Conservation (phyloP, 2,888 invertebrate genomes). For the Pyrgus malvae region DNA sequence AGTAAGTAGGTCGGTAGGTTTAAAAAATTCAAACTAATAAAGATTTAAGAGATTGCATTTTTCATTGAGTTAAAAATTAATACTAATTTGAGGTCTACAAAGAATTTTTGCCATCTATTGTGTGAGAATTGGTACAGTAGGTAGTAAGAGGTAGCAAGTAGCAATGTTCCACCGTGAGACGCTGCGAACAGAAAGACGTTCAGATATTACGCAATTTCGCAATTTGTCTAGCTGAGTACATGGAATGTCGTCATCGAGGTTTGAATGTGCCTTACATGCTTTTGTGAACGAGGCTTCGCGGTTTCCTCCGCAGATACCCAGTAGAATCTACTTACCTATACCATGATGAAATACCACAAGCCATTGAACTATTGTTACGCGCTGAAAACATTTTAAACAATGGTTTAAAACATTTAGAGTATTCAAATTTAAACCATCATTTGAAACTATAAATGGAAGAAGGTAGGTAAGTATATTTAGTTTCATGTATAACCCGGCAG, state of each 20-base stretch:
- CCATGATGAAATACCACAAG: slow-evolving; percentile 34
- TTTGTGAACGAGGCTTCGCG: slow-evolving; percentile 14
- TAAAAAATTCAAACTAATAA: no score
- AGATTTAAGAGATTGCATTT: no score
- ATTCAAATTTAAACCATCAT: no score
- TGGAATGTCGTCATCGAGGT: slow-evolving; percentile 51
- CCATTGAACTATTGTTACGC: slow-evolving; percentile 2
- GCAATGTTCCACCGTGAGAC: slow-evolving; percentile 53
- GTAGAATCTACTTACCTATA: no score
- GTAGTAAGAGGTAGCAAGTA: slow-evolving; percentile 12
- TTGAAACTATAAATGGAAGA: no score
- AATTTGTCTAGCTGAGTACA: slow-evolving; percentile 44
- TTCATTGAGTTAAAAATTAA: no score
- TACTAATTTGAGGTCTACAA: background rate
- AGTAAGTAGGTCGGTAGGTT: no score
- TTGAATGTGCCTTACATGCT: slow-evolving; percentile 44
- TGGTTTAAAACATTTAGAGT: no score
- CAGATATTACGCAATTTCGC: slow-evolving; percentile 57
- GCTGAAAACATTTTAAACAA: background rate
- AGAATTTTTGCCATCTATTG: slow-evolving; percentile 29
- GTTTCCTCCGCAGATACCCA: slow-evolving; percentile 18
- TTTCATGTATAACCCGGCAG: no score
- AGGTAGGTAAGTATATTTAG: no score
- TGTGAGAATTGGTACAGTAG: slow-evolving; percentile 50
- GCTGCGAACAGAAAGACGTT: slow-evolving; percentile 54